phyloP scores from a whole-genome alignment of 1,140 invertebrate species.

The Plutomurus gul region DNA sequence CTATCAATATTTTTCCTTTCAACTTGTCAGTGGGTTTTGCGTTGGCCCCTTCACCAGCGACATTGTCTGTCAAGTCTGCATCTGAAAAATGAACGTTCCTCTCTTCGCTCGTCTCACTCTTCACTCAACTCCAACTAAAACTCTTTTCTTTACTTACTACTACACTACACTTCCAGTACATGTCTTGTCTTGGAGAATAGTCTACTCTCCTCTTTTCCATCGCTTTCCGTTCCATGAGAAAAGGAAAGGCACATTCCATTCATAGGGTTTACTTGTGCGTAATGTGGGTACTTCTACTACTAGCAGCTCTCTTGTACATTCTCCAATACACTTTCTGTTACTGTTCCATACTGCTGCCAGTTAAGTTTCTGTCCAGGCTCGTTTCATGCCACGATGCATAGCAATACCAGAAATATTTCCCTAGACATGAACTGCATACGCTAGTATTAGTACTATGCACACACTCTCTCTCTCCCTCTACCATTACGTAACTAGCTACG shows the following conservation, averaged over 20 bases:
- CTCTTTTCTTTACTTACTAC: conserved; percentile 23
- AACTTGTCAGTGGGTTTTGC: conserved; percentile 53
- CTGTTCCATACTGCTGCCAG: neutral
- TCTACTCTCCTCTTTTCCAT: neutral
- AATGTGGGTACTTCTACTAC: neutral
- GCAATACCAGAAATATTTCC: conserved; percentile 1
- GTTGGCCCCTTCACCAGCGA: conserved; percentile 51
- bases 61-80: conserved; percentile 52
- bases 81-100: conserved; percentile 53
- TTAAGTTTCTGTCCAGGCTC: too few relatives aligned
- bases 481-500: neutral
- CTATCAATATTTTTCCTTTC: conserved; percentile 54
- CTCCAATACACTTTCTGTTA: neutral
- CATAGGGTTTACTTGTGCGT: conserved; percentile 18
- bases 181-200: neutral
- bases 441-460: neutral
- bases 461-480: neutral
- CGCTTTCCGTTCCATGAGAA: neutral
- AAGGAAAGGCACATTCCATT: conserved; percentile 11
- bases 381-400: neutral
- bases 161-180: neutral
- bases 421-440: neutral
- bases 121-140: conserved; percentile 32
- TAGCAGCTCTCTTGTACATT: too few relatives aligned
- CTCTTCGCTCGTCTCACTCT: conserved; percentile 47